phyloP scores from a whole-genome alignment of 2,113 vertebrate genomes.

The Haliaeetus leucogaster region DNA sequence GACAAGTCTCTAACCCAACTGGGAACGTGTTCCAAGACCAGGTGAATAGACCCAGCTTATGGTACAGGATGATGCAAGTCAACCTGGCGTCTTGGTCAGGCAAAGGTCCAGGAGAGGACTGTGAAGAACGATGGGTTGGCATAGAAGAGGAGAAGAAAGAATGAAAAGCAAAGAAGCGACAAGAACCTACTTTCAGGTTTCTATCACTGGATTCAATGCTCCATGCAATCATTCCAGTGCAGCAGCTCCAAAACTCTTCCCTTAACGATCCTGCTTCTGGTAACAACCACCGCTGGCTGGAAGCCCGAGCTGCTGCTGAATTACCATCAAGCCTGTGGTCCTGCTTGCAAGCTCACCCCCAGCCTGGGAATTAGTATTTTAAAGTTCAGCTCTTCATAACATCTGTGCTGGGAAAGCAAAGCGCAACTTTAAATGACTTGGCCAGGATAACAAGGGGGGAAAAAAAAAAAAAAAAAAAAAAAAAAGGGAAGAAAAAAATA shows the following conservation, averaged over 20 bases:
- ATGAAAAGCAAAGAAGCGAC: neutral
- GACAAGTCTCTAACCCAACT: neutral
- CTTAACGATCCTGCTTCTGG: neutral
- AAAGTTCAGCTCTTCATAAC: neutral
- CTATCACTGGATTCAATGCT: neutral
- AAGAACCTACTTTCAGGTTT: neutral
- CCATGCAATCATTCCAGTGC: neutral
- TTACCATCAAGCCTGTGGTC: neutral
- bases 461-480: rapidly evolving
- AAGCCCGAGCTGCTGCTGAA: neutral
- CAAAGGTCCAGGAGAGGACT: neutral
- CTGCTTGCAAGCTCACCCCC: neutral
- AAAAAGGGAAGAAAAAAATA: neutral
- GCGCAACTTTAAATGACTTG: neutral
- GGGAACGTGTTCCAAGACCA: neutral
- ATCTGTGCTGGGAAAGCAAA: neutral
- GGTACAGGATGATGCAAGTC: too few species aligned
- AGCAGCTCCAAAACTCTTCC: neutral
- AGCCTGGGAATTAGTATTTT: neutral
- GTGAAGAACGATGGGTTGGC: neutral
- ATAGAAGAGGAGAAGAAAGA: neutral
- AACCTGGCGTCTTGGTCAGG: neutral
- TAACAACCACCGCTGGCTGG: neutral
- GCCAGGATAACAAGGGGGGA: neutral
- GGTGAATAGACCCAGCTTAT: neutral